Evolutionary conservation across 2,888 invertebrate species (phyloP), one percentile per base, ranked within the genome.

Genomic region (Patella pellucida): DNA sequence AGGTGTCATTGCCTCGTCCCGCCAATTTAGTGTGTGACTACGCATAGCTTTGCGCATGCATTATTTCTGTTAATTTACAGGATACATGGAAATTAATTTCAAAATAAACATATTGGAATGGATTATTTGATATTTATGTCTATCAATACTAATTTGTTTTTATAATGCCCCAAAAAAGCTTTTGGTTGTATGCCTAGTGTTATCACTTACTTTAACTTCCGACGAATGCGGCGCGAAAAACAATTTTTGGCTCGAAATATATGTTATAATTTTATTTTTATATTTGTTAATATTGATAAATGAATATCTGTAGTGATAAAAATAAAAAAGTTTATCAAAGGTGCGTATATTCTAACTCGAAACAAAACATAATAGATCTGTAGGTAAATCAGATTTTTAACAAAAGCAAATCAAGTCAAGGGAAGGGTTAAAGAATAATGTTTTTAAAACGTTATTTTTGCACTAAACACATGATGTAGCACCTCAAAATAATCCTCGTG

Each of bases 401-500:
- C 41, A 41, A 41, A 41, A 41, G 41, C 41, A 41, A 41, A 41
- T 41, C 41, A 41, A 41, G 7, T 9, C 9, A 41, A 41, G 41
- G 41, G 41, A 41, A 41, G 41, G 41, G 41, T 41, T 41, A 41
- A 41, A 41, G 4, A 41, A 41, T 41, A 41, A 41, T 41, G 41
- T 41, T 41, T 41, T 41, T 41, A 41, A 41, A 41, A 41, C 41
- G 41, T 41, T 41, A 41, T 41, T 41, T 68, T 52, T 67, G 68
- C 15, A 31, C 27, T 31, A 19, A 41, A 52, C 74, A 69, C 74
- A 68, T 69, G 69, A 68, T 80, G 77, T 70, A 72, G 77, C 78
- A 82, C 80, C 74, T 73, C 83, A 80, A 74, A 74, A 52, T 76
- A 72, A 75, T 79, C 76, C n/a, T 41, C 15, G 75, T 67, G 50